phyloP scores from a whole-genome alignment of 2,113 vertebrate genomes.

The Lagopus leucura region DNA sequence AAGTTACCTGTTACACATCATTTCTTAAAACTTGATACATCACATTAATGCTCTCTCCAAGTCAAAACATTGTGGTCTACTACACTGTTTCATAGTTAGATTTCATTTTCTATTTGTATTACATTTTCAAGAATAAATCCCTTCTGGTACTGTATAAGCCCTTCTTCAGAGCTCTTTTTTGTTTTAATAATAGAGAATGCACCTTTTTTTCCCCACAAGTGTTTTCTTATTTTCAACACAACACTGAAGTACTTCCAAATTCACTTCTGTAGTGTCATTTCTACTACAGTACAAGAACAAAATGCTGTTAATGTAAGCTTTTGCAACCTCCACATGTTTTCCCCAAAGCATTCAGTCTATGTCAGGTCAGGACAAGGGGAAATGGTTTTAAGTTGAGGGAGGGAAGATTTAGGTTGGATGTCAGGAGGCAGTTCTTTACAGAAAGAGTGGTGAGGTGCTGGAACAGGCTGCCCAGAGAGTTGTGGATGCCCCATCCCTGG shows the following conservation, averaged over 20 bases:
- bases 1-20: background rate
- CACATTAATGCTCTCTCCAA: fast-evolving
- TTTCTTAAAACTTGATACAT: background rate
- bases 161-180: background rate
- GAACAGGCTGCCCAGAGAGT: too few species aligned
- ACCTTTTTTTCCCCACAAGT: background rate
- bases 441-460: too few species aligned
- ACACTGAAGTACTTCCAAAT: background rate
- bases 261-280: background rate
- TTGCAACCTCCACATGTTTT: background rate
- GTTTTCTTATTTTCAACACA: background rate
- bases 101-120: background rate
- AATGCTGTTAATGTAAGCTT: background rate
- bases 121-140: background rate
- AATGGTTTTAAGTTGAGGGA: too few species aligned
- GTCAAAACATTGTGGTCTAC: background rate
- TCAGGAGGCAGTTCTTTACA: too few species aligned
- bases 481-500: too few species aligned
- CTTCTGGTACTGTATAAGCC: background rate
- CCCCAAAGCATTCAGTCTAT: background rate
- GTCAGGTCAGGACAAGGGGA: too few species aligned
- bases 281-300: background rate
- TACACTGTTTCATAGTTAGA: background rate
- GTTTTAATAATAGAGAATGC: background rate
- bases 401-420: too few species aligned